Percentiles rank a stretch among this genome's conserved stretches.
phyloP scores from a whole-genome alignment of 2,888 invertebrate species.

The Plebejus argus region DNA sequence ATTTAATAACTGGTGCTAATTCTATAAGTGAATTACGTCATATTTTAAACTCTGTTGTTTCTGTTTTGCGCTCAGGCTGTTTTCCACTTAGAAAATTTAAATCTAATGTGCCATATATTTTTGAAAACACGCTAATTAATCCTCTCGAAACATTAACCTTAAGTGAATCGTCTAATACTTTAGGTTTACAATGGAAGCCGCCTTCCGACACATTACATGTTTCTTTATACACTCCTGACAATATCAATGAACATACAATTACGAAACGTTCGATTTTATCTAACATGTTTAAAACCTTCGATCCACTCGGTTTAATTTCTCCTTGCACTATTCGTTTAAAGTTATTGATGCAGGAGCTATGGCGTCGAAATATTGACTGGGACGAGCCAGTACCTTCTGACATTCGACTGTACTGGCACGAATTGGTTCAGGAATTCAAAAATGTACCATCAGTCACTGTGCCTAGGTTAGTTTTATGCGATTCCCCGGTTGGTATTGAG shows the following conservation, averaged over 20 bases:
- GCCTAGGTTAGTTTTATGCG: constrained; percentile 41
- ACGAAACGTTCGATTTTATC: constrained; percentile 39
- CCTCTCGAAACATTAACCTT: not conserved
- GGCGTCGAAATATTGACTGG: constrained; percentile 38
- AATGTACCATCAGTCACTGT: constrained; percentile 35
- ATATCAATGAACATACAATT: constrained; percentile 33
- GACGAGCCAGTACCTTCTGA: constrained; percentile 43
- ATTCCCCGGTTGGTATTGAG: constrained; percentile 39
- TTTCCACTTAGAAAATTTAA: constrained; percentile 41
- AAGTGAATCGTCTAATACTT: constrained; percentile 27
- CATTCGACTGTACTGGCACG: constrained; percentile 40
- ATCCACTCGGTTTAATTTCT: constrained; percentile 42
- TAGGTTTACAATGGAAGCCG: constrained; percentile 41
- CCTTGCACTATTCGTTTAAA: constrained; percentile 39
- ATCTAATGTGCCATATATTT: constrained; percentile 38
- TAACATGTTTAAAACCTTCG: constrained; percentile 42
- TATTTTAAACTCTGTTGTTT: not conserved
- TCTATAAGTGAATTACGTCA: not conserved
- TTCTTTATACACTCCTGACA: constrained; percentile 29
- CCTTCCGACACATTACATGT: constrained; percentile 39
- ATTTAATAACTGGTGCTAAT: no score
- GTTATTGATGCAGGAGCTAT: constrained; percentile 39
- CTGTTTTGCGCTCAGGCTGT: not conserved
- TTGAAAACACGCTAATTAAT: not conserved
- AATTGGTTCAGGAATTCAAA: not conserved